Conservation (phyloP, 2,797 vertebrate genomes). For the Distichodus sexfasciatus region DNA sequence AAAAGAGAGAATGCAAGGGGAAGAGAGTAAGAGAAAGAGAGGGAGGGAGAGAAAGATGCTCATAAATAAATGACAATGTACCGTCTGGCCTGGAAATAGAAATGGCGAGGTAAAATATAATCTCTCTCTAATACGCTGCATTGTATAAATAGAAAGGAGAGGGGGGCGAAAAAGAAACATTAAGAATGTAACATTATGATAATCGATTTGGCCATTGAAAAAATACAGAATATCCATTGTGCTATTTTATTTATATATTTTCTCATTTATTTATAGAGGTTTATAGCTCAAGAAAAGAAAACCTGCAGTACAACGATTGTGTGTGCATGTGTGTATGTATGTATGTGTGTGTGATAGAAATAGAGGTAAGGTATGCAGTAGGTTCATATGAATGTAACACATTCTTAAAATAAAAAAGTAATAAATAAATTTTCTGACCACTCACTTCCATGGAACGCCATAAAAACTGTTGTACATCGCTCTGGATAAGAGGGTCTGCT, state of each 20-base stretch:
- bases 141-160: slow-evolving; percentile 85
- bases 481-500: no score
- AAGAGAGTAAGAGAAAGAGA: no score
- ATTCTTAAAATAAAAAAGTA: no score
- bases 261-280: slow-evolving; percentile 71
- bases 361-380: no score
- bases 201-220: slow-evolving; percentile 86
- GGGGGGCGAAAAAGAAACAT: slow-evolving; percentile 78
- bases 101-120: slow-evolving; percentile 89
- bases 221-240: slow-evolving; percentile 24
- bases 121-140: slow-evolving; percentile 90
- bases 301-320: background rate
- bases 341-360: no score
- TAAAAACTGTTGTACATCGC: no score
- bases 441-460: no score
- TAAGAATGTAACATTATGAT: slow-evolving; percentile 86
- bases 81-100: slow-evolving; percentile 84
- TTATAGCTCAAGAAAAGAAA: background rate
- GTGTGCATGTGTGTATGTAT: no score
- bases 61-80: slow-evolving; percentile 98
- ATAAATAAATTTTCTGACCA: no score
- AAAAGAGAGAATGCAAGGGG: no score
- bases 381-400: no score
- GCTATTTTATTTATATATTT: slow-evolving; percentile 73
- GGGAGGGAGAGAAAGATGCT: slow-evolving; percentile 73